Evolutionary conservation across 2,113 vertebrate species (phyloP).

Genomic region (Merops nubicus): DNA sequence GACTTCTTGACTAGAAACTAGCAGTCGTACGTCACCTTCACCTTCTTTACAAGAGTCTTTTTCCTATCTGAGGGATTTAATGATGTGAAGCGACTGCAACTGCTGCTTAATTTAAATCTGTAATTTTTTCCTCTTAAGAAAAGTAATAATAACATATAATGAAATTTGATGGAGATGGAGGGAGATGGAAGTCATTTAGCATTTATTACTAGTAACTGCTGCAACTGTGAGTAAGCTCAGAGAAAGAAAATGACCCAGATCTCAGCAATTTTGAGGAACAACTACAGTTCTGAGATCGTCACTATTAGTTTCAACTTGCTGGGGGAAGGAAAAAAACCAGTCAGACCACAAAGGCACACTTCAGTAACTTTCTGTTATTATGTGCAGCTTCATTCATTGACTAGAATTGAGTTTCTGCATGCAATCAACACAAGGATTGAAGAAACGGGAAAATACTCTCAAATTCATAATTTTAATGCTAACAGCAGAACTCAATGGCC

Average conservation of each 20-base stretch:
- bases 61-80: background rate
- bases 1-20: background rate
- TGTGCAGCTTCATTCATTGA: background rate
- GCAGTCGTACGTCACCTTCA: background rate
- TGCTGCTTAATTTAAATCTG: conserved; percentile 10
- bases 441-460: background rate
- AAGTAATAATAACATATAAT: background rate
- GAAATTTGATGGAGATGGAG: background rate
- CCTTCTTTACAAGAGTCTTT: background rate
- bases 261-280: background rate
- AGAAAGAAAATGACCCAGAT: background rate
- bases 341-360: background rate
- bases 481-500: background rate
- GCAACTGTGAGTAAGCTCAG: background rate
- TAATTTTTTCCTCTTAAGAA: background rate
- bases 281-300: background rate
- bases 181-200: background rate
- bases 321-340: background rate
- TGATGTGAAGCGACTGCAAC: background rate
- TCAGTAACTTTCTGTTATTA: conserved; percentile 41
- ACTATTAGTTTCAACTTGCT: background rate
- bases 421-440: background rate
- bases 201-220: background rate
- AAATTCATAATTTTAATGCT: background rate
- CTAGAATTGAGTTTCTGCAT: background rate